Base-by-base conservation (phyloP, 2,797 vertebrate species). In the Danio kyathit region DNA sequence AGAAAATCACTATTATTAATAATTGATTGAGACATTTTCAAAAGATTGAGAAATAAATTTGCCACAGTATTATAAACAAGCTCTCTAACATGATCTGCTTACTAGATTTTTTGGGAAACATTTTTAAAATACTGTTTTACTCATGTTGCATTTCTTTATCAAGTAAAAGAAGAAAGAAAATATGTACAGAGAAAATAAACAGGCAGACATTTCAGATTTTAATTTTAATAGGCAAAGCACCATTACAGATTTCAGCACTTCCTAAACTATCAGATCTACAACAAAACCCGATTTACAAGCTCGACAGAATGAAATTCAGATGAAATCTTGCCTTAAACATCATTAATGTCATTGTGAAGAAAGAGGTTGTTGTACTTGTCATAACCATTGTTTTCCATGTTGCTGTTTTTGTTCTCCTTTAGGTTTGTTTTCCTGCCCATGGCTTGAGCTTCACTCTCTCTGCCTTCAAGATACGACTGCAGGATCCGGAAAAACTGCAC, bases 401-500 rank as follows among this genome's bases (percentile, higher is more conserved):
- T 69, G 21, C 63, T 85, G 82, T 77, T 66, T 64, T 29, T 74
- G 60, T 2, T 81, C 19, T 81, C 79, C 59, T 76, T 79, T 52
- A 89, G 17, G 14, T 79, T 84, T 21, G 81, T 82, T 71, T 85
- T 87, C 44, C 73, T 85, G 21, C 78, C 85, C 46, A 0, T 0
- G 16, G 44, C 80, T 66, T 83, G 14, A 67, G 83, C 46, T 16
- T 88, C 64, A 14, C 80, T 75, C 57, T 77, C 73, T 82, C 88
- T 63, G 6, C 70, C 86, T 41, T 13, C 66, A 7, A 86, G 82
- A 41, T 84, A 87, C 5, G 79, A 86, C 84, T 73, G 85, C 46
- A 81, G 84, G 48, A 87, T 87, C 86, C 82, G 86, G 82, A 86
- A 91, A 86, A 85, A 74, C 83, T 83, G 43, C 4, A 16, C 66